Conservation (phyloP, 2,797 vertebrate species). For the Malacoctenus gilli region DNA sequence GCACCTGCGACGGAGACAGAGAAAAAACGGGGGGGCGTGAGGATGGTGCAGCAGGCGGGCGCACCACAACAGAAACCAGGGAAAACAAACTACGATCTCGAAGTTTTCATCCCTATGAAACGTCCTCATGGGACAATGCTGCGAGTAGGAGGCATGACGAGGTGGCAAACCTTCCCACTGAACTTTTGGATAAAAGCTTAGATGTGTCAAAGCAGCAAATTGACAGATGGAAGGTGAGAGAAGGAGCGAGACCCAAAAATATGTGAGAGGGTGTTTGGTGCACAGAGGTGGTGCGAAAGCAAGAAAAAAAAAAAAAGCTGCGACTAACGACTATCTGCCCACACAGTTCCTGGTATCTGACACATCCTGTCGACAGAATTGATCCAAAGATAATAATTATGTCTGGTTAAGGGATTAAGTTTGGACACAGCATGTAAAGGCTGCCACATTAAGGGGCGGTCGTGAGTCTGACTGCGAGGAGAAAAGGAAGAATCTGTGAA, state of each 20-base stretch:
- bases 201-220: conserved; percentile 34
- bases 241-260: not conserved
- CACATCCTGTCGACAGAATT: conserved; percentile 29
- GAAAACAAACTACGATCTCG: conserved; percentile 9
- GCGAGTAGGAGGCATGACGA: conserved; percentile 23
- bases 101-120: not conserved
- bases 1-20: conserved; percentile 86
- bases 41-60: not conserved
- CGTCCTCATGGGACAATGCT: conserved; percentile 11
- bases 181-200: conserved; percentile 48
- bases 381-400: conserved; percentile 39
- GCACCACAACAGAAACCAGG: not conserved
- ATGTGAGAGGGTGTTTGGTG: conserved; percentile 5
- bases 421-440: conserved; percentile 4
- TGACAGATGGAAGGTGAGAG: conserved; percentile 13
- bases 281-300: conserved; percentile 4
- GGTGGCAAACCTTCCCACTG: conserved; percentile 27
- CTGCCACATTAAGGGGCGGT: too few relatives aligned
- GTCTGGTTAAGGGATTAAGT: conserved; percentile 32
- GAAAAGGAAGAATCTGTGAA: too few relatives aligned
- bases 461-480: too few relatives aligned
- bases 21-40: not conserved
- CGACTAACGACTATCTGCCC: conserved; percentile 45
- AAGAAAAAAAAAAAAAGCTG: conserved; percentile 20
- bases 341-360: conserved; percentile 31